These are phyloP conservation scores for Drosophila rellima DNA, from an alignment of 2,888 invertebrate species.

Conservation along the genomic window DNA sequence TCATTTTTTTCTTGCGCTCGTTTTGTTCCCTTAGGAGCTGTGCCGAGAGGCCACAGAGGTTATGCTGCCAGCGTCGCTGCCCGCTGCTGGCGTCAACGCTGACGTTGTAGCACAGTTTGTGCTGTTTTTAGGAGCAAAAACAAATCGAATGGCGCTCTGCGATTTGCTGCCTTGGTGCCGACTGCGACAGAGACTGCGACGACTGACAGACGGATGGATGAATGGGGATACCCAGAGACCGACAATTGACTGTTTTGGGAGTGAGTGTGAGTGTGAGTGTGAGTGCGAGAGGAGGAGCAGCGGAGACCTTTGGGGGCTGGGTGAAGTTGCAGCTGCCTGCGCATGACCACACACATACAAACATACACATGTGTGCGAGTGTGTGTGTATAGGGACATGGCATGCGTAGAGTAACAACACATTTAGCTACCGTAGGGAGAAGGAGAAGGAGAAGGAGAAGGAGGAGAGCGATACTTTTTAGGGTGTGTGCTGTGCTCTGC, in stretches of 20 bases:
- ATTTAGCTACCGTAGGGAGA: constrained; percentile 1
- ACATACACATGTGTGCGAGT: constrained; percentile 19
- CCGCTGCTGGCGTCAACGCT: constrained; percentile 3
- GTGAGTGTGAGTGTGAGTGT: constrained; percentile 1
- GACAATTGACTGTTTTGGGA: constrained; percentile 28
- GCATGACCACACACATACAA: constrained; percentile 69
- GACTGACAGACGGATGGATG: constrained; percentile 27
- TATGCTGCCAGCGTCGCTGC: constrained; percentile 39
- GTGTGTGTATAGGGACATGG: constrained; percentile 47
- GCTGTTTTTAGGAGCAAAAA: constrained; percentile 61
- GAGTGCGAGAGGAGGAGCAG: neutral
- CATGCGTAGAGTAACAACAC: constrained; percentile 35
- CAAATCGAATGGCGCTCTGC: constrained; percentile 61
- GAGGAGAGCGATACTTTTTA: constrained; percentile 30
- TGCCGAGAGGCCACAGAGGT: constrained; percentile 50
- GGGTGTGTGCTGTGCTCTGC: constrained; percentile 38
- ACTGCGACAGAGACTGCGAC: constrained; percentile 45
- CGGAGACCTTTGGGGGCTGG: constrained; percentile 3
- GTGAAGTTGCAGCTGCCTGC: constrained; percentile 62
- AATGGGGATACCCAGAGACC: constrained; percentile 39
- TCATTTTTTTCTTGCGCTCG: constrained; percentile 4
- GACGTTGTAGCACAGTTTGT: constrained; percentile 35
- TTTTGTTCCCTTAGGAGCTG: constrained; percentile 38
- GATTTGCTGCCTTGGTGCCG: constrained; percentile 65
- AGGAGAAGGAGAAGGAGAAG: neutral